Evolutionary conservation across 2,797 vertebrate genomes (phyloP).

Genomic region (Smutsia gigantea): DNA sequence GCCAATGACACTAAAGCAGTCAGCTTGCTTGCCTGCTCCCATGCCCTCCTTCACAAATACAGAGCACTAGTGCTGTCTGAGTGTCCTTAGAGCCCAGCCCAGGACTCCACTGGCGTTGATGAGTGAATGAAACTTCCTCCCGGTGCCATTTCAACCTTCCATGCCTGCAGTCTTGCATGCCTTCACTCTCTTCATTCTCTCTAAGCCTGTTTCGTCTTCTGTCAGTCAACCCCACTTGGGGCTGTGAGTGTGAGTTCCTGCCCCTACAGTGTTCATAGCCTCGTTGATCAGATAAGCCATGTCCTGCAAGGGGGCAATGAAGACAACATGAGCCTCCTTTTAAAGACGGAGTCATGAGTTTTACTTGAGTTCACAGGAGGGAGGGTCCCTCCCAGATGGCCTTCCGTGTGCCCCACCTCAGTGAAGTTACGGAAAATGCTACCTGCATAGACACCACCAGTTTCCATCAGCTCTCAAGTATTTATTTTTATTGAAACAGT

Average conservation of each 20-base stretch:
- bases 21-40: background rate
- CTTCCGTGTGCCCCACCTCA: background rate
- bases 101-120: background rate
- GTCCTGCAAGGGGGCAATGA: background rate
- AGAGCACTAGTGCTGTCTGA: background rate
- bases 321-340: background rate
- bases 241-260: background rate
- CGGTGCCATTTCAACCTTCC: too few species aligned
- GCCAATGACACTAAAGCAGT: background rate
- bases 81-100: background rate
- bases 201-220: too few species aligned
- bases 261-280: background rate
- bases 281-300: background rate
- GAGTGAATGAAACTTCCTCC: background rate
- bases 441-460: background rate
- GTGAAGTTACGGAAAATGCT: background rate
- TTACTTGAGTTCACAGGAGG: background rate
- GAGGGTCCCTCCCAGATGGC: too few species aligned
- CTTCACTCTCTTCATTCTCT: background rate
- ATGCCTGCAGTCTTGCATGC: background rate
- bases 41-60: background rate
- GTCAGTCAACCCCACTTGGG: background rate
- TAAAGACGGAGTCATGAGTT: rapidly evolving
- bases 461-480: background rate
- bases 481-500: constrained; percentile 45